phyloP scores from a whole-genome alignment of 1,140 invertebrate genomes.

The Colletes gigas region DNA sequence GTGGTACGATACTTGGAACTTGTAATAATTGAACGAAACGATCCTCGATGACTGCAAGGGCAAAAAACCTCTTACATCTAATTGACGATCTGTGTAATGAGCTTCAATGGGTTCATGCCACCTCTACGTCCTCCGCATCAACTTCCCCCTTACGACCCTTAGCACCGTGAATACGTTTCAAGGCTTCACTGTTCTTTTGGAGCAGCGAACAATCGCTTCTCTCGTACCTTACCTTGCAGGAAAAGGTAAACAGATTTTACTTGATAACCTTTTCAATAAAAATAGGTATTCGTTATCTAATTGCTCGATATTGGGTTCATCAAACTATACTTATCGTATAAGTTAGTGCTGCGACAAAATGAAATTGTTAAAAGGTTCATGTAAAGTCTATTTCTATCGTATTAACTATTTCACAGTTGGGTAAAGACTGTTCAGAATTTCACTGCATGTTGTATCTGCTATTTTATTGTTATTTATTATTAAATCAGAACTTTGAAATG shows the following conservation, averaged over 20 bases:
- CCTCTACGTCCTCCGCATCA: conserved; percentile 9
- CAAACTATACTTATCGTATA: too few species aligned
- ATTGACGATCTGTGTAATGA: conserved; percentile 55
- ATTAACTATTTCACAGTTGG: too few species aligned
- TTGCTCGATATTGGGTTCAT: background rate
- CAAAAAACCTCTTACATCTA: conserved; percentile 43
- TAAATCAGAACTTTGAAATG: too few species aligned
- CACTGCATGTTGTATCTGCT: too few species aligned
- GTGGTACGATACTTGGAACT: conserved; percentile 22
- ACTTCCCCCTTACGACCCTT: conserved; percentile 21
- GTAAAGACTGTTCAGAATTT: too few species aligned
- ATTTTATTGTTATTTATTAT: too few species aligned
- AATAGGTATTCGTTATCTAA: too few species aligned
- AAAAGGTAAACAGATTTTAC: background rate
- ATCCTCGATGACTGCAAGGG: conserved; percentile 26
- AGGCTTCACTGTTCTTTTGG: conserved; percentile 24
- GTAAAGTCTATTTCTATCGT: too few species aligned
- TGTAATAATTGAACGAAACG: conserved; percentile 22
- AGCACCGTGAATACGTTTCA: conserved; percentile 9
- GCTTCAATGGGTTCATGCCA: conserved; percentile 29
- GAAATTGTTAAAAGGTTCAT: too few species aligned
- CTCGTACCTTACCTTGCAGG: background rate
- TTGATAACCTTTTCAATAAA: too few species aligned
- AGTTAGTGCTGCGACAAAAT: too few species aligned
- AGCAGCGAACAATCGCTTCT: conserved; percentile 29